Base-by-base conservation (phyloP, 2,113 vertebrate genomes). In the Electrona antarctica region DNA sequence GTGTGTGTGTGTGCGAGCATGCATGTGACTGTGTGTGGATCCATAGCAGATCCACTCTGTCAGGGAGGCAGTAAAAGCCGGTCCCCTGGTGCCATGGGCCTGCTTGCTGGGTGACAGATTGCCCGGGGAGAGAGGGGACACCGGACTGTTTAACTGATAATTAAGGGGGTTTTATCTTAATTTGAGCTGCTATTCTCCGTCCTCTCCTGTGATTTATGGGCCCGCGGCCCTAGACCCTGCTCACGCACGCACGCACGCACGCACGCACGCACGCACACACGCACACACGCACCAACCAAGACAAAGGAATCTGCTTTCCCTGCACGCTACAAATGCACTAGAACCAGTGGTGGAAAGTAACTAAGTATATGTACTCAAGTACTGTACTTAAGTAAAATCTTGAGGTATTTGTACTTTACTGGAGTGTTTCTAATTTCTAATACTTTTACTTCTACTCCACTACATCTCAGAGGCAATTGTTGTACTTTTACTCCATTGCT, bases 81-180 rank as follows among this genome's bases (percentile, higher is more conserved):
- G 80, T 88, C 86, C 74, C 77, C 83, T 67, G 74, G 80, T 87
- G 83, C 83, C 82, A 21, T 82, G 59, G 73, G 73, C 82, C 83
- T 90, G 77, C 89, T 91, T 85, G 21, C 46, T 67, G 78, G 85
- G 77, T 77, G 87, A 87, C 88, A 82, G 84, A 70, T 60, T 69
- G 89, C 85, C 83, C 33, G 73, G 84, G 90, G 88, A 90, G 14
- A 46, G 86, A 86, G 21, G 48, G 90, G 93, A 90, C 92, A 85
- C 90, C 87, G 79, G 90, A 76, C 87, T 89, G 90, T 92, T 86
- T 83, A 91, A 88, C 88, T 93, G 92, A 91, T 92, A 93, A 90
- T 49, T 81, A 88, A 91, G 86, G 92, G 77, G 74, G 92, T 94
- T 91, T 95, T 92, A 91, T 96, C 94, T 95, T 93, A 91, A 96